A percentile compares a stretch with the other conserved stretches of the same genome.
These are phyloP conservation scores for Helobdella robusta DNA, from an alignment of 2,888 invertebrate genomes.

Conservation along the genomic window DNA sequence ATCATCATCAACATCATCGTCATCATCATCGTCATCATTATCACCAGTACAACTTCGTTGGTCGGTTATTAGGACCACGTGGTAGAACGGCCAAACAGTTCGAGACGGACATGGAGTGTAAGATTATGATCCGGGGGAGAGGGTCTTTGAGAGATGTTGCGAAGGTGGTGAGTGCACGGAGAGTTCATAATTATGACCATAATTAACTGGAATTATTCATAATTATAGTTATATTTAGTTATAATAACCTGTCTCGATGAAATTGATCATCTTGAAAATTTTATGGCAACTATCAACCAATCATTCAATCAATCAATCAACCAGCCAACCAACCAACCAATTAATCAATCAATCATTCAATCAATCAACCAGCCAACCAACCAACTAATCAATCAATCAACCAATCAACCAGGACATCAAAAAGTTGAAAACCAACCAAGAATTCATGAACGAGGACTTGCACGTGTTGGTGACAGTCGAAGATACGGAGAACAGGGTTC, in stretches of 20 bases:
- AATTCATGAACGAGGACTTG: slow-evolving; percentile 93
- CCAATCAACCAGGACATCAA: too few species aligned
- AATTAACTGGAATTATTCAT: too few species aligned
- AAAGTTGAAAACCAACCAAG: slow-evolving; percentile 99
- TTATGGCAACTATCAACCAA: too few species aligned
- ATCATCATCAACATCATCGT: not conserved
- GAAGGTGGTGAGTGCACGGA: slow-evolving; percentile 87
- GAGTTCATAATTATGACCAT: too few species aligned
- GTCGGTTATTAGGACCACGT: slow-evolving; percentile 94
- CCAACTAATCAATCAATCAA: too few species aligned
- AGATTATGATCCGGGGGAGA: slow-evolving; percentile 99
- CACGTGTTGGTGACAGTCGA: slow-evolving; percentile 97
- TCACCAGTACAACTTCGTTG: slow-evolving; percentile 95
- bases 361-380: too few species aligned
- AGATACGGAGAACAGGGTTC: slow-evolving; percentile 92
- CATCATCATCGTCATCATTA: not conserved
- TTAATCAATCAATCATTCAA: too few species aligned
- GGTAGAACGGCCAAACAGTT: slow-evolving; percentile 99
- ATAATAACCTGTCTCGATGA: too few species aligned
- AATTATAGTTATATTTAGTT: too few species aligned
- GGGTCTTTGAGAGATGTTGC: slow-evolving; percentile 96
- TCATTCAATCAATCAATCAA: too few species aligned
- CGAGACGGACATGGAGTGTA: slow-evolving; percentile 99
- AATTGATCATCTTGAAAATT: too few species aligned
- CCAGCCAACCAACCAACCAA: too few species aligned